Percentiles rank a stretch among this genome's conserved stretches.
phyloP scores from a whole-genome alignment of 2,888 invertebrate species.

The Lithodes maja region DNA sequence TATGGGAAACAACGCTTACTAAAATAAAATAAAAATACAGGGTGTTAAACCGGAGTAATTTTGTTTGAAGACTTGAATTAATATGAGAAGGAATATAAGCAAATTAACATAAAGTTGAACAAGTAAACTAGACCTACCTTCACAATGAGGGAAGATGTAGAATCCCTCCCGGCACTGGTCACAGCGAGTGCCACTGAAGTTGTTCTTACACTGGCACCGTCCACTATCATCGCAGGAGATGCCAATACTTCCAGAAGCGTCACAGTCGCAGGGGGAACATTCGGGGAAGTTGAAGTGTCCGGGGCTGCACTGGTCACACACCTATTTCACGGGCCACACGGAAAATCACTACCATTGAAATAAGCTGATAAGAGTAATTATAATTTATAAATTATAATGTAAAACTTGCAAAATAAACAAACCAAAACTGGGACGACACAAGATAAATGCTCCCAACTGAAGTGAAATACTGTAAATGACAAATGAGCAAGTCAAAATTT shows the following conservation, averaged over 20 bases:
- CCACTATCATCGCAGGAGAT: constrained; percentile 90
- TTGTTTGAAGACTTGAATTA: too few relatives aligned
- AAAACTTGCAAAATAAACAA: too few relatives aligned
- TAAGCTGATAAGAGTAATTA: too few relatives aligned
- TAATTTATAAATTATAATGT: too few relatives aligned
- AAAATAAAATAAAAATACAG: neutral
- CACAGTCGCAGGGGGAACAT: constrained; percentile 92
- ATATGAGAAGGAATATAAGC: neutral
- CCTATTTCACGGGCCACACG: constrained; percentile 72
- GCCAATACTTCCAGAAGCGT: constrained; percentile 90
- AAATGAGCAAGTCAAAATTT: too few relatives aligned
- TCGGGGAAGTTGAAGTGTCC: constrained; percentile 95
- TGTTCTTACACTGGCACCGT: constrained; percentile 89
- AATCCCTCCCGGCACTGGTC: constrained; percentile 93
- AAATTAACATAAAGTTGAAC: neutral
- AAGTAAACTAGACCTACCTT: constrained; percentile 78
- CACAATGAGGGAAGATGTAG: constrained; percentile 98
- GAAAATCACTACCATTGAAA: too few relatives aligned
- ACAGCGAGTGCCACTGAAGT: constrained; percentile 91
- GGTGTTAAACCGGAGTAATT: neutral
- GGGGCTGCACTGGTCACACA: constrained; percentile 94
- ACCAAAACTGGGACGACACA: too few relatives aligned
- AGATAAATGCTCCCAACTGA: too few relatives aligned
- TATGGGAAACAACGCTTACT: too few relatives aligned
- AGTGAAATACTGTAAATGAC: too few relatives aligned